Evolutionary conservation across 2,797 vertebrate species (phyloP).

Genomic region (Leptodactylus fallax): DNA sequence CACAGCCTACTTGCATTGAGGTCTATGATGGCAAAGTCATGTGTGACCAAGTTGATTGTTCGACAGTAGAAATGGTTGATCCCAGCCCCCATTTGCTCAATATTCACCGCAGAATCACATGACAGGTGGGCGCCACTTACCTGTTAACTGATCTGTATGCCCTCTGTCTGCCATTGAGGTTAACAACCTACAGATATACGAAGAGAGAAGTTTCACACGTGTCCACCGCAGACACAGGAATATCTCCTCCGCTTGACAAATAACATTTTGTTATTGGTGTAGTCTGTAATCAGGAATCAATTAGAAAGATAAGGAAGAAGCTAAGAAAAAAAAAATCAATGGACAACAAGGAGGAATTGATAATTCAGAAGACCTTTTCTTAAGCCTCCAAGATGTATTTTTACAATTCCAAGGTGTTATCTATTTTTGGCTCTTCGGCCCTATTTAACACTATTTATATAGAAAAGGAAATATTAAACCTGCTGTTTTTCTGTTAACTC

Average conservation of each 20-base stretch:
- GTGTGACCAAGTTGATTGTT: too few species aligned
- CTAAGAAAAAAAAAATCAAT: slow-evolving; percentile 68
- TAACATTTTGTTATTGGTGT: slow-evolving; percentile 67
- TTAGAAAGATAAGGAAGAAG: slow-evolving; percentile 69
- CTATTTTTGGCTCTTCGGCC: slow-evolving; percentile 27
- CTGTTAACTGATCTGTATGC: background rate
- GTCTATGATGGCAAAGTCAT: too few species aligned
- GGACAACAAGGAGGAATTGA: slow-evolving; percentile 65
- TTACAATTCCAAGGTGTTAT: slow-evolving; percentile 20
- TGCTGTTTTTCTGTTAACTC: background rate
- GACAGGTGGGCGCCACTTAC: background rate
- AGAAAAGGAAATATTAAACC: background rate
- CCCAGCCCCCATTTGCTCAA: background rate
- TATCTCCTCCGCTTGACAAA: slow-evolving; percentile 65
- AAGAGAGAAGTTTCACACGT: background rate
- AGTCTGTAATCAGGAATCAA: slow-evolving; percentile 71
- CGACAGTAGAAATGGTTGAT: background rate
- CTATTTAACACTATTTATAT: slow-evolving; percentile 5
- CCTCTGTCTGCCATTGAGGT: slow-evolving; percentile 44
- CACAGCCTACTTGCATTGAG: background rate
- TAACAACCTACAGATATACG: slow-evolving; percentile 59
- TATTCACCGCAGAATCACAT: background rate
- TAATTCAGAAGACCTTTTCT: slow-evolving; percentile 65
- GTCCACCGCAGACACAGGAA: slow-evolving; percentile 18
- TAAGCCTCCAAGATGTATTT: slow-evolving; percentile 50